These are phyloP conservation scores for Sycophila sp. DNA, from an alignment of 1,140 invertebrate genomes.

Conservation along the genomic window DNA sequence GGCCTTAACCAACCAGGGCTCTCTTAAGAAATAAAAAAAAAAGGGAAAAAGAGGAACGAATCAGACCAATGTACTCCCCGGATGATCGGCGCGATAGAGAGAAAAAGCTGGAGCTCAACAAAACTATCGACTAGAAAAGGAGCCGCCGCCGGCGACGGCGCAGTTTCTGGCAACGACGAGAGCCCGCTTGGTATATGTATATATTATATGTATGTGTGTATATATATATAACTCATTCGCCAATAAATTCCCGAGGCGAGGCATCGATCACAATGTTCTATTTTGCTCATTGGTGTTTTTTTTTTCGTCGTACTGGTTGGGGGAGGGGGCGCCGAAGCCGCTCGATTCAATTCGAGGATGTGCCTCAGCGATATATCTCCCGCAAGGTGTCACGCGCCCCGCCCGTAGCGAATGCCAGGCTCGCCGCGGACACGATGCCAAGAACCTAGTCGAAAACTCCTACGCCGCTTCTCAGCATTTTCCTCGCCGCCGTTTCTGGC, in stretches of 20 bases:
- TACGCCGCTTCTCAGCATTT: conserved; percentile 34
- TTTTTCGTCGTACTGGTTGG: no score
- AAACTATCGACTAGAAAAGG: not conserved
- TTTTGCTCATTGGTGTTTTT: conserved; percentile 64
- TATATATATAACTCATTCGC: conserved; percentile 65
- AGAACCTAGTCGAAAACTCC: conserved; percentile 52
- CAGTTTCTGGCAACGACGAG: conserved; percentile 33
- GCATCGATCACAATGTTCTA: conserved; percentile 65
- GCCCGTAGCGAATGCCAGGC: conserved; percentile 64
- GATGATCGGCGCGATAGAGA: not conserved
- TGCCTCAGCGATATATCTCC: conserved; percentile 64
- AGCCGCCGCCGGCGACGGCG: not conserved
- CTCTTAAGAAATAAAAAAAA: no score
- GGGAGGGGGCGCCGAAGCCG: conserved; percentile 48
- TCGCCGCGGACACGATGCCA: conserved; percentile 61
- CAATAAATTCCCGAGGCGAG: conserved; percentile 59
- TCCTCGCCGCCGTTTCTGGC: not conserved
- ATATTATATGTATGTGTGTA: no score
- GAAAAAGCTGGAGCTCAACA: not conserved
- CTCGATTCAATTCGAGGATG: conserved; percentile 66
- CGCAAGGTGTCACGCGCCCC: conserved; percentile 62
- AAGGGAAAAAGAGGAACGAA: not conserved
- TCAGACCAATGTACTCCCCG: not conserved
- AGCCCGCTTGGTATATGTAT: conserved; percentile 21
- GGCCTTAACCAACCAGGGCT: not conserved